Evolutionary conservation across 2,113 vertebrate species (phyloP).

Genomic region (Glareola pratincola): DNA sequence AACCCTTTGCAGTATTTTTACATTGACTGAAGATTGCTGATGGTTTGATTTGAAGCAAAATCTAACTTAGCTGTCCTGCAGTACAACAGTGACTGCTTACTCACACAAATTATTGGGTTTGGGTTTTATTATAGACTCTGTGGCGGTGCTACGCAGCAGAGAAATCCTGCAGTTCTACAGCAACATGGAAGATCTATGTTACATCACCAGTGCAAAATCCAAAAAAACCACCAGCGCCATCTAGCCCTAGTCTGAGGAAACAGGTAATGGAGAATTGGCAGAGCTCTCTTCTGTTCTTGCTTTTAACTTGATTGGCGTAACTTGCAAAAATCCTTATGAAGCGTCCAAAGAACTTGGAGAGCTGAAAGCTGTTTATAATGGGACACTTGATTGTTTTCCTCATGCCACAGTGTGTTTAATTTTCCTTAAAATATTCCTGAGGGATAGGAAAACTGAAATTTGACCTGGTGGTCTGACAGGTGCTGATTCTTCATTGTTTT

Average conservation of each 20-base stretch:
- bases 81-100: neutral
- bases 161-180: conserved; percentile 77
- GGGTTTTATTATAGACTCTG: conserved; percentile 73
- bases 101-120: neutral
- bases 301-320: neutral
- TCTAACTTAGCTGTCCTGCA: accelerated
- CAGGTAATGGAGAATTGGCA: conserved; percentile 68
- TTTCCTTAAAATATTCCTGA: neutral
- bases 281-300: neutral
- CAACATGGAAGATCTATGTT: conserved; percentile 88
- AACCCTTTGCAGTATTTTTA: neutral
- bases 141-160: conserved; percentile 89
- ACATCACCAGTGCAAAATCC: conserved; percentile 64
- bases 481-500: neutral
- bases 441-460: neutral
- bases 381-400: neutral
- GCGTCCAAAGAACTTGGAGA: accelerated
- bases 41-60: neutral
- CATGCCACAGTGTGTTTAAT: neutral
- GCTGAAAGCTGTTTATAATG: neutral
- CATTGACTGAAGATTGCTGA: neutral
- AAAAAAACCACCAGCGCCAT: conserved; percentile 61
- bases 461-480: neutral
- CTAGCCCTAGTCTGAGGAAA: conserved; percentile 76
- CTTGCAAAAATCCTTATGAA: neutral